A percentile compares a stretch with the other conserved stretches of the same genome.
These are phyloP conservation scores for Chymomyza caudatula DNA, from an alignment of 2,888 invertebrate genomes.

Conservation along the genomic window DNA sequence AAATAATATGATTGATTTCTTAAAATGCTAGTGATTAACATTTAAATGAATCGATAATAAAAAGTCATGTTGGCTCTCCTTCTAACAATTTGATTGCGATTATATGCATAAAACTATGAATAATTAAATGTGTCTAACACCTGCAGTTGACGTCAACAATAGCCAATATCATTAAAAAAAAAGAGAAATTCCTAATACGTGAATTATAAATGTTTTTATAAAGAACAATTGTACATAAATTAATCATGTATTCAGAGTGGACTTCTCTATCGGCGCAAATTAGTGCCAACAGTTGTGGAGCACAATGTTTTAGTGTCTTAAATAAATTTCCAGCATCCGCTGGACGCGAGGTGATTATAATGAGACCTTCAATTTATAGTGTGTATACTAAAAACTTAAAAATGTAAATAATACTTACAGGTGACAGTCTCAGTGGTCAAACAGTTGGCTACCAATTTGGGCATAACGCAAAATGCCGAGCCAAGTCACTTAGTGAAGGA, in stretches of 20 bases:
- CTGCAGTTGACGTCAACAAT: conserved; percentile 45
- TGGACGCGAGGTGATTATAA: conserved; percentile 79
- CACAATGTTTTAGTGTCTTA: conserved; percentile 80
- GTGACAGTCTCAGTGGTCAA: conserved; percentile 82
- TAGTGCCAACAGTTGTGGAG: conserved; percentile 78
- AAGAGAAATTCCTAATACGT: not conserved
- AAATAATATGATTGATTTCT: not conserved
- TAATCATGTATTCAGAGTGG: conserved; percentile 81
- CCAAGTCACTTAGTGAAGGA: conserved; percentile 91
- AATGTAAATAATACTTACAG: not conserved
- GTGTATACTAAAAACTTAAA: not conserved
- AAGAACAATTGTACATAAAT: not conserved
- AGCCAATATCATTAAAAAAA: conserved; percentile 3
- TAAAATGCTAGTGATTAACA: not conserved
- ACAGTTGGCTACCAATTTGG: conserved; percentile 81
- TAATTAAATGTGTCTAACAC: conserved; percentile 23
- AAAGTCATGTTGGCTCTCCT: not conserved
- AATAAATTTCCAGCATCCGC: conserved; percentile 81
- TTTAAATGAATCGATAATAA: not conserved
- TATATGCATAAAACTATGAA: conserved; percentile 2
- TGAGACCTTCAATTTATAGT: not conserved
- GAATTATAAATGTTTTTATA: not conserved
- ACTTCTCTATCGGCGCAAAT: conserved; percentile 79
- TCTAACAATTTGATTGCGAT: not conserved
- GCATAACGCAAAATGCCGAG: conserved; percentile 88